Conservation (phyloP, 2,888 invertebrate genomes). For the Mylabris sibirica region DNA sequence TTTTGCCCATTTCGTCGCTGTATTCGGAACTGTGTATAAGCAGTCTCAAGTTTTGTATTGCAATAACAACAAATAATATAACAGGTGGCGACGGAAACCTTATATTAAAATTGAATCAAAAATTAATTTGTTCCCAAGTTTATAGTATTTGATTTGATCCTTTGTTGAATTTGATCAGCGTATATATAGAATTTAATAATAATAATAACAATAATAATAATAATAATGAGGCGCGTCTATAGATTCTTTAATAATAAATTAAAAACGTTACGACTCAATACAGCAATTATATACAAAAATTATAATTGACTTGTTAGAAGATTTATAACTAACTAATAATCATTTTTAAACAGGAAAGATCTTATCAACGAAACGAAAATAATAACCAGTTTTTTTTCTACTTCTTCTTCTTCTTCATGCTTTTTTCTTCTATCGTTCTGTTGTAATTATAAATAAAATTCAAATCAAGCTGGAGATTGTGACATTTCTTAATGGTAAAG, state of each 20-base stretch:
- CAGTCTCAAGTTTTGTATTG: slow-evolving; percentile 43
- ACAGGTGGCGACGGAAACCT: slow-evolving; percentile 55
- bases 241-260: not conserved
- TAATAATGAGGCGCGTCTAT: not conserved
- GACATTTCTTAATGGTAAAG: not conserved
- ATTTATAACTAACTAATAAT: slow-evolving; percentile 29
- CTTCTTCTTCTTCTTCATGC: not conserved
- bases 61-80: slow-evolving; percentile 31
- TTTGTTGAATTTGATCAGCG: not conserved
- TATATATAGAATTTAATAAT: not conserved
- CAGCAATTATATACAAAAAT: not conserved
- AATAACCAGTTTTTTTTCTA: slow-evolving; percentile 14
- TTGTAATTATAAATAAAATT: not conserved
- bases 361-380: slow-evolving; percentile 26
- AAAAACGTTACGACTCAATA: not conserved
- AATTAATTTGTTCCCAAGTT: slow-evolving; percentile 50
- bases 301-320: slow-evolving; percentile 28
- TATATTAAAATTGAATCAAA: slow-evolving; percentile 58
- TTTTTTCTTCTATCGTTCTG: not conserved
- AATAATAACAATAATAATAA: not conserved
- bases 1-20: not conserved
- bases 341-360: slow-evolving; percentile 25
- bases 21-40: slow-evolving; percentile 33
- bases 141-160: slow-evolving; percentile 10
- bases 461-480: not conserved